Percentiles rank a stretch among this genome's conserved stretches.
phyloP scores from a whole-genome alignment of 1,140 invertebrate genomes.

The Platorchestia sp. region DNA sequence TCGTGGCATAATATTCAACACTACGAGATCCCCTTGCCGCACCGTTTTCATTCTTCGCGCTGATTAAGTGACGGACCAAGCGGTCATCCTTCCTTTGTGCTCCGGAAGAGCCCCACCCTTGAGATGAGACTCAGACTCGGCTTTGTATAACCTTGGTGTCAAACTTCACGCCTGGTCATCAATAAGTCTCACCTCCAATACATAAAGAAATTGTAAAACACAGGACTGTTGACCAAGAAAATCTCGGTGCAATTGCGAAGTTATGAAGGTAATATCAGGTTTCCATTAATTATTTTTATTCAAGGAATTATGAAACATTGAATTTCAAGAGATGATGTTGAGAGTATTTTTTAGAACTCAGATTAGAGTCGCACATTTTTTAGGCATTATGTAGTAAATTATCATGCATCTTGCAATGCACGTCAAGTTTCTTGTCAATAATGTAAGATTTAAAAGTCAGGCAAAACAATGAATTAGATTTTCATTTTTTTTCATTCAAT shows the following conservation, averaged over 20 bases:
- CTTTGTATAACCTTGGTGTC: slow-evolving; percentile 27
- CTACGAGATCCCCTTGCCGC: neutral
- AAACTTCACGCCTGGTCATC: slow-evolving; percentile 1
- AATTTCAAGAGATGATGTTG: neutral
- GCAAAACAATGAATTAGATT: neutral
- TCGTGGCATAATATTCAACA: neutral
- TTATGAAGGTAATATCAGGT: neutral
- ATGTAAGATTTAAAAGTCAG: neutral
- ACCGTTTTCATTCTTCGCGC: neutral
- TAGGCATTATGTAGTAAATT: neutral
- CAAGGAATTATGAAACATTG: neutral
- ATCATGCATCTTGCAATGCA: neutral
- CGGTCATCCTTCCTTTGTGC: slow-evolving; percentile 41
- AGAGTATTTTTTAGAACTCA: neutral
- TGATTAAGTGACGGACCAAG: neutral
- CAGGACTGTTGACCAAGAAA: neutral
- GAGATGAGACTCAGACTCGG: neutral
- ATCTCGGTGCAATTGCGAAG: neutral
- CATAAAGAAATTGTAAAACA: neutral
- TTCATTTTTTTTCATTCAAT: neutral
- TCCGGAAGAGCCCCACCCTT: slow-evolving; percentile 13
- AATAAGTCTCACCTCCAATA: neutral
- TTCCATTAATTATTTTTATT: neutral
- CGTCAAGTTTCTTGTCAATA: no score
- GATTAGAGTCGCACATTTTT: neutral